Evolutionary conservation across 2,797 vertebrate genomes (phyloP).

Genomic region (Emys orbicularis): DNA sequence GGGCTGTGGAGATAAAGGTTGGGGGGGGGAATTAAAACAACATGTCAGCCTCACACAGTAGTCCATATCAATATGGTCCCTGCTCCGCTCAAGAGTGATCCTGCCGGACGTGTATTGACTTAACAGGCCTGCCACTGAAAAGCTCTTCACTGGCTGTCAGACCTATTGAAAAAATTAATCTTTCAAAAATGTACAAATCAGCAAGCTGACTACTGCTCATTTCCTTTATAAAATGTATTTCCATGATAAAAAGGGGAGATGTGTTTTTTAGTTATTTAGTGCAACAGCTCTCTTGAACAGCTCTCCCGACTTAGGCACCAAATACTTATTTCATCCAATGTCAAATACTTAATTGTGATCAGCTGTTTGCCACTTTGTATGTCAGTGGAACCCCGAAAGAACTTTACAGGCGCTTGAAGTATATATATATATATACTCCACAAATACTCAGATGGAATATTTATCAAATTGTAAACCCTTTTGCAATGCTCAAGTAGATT

Average conservation of each 20-base stretch:
- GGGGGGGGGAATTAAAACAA: not conserved
- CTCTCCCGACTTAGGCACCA: not conserved
- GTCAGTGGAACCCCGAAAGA: slow-evolving; percentile 31
- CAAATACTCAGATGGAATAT: slow-evolving; percentile 42
- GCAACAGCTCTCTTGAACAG: not conserved
- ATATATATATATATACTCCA: not conserved
- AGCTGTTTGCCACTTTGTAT: not conserved
- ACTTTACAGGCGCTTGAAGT: slow-evolving; percentile 47
- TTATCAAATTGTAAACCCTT: slow-evolving; percentile 52
- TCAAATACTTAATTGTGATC: slow-evolving; percentile 18
- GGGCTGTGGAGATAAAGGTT: not conserved
- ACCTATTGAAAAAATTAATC: not conserved
- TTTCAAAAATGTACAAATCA: not conserved
- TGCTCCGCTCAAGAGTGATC: not conserved
- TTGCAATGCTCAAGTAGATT: slow-evolving; percentile 54
- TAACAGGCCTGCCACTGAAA: slow-evolving; percentile 3
- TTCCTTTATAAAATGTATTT: not conserved
- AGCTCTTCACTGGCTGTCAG: not conserved
- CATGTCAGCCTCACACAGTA: not conserved
- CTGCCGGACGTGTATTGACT: slow-evolving; percentile 1
- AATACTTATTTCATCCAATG: not conserved
- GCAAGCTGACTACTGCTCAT: not conserved
- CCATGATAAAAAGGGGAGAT: not conserved
- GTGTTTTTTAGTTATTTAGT: not conserved
- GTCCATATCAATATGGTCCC: not conserved